A percentile compares a stretch with the other conserved stretches of the same genome.
Evolutionary conservation across 2,888 invertebrate genomes (phyloP).

Genomic region (Hydraecia micacea): DNA sequence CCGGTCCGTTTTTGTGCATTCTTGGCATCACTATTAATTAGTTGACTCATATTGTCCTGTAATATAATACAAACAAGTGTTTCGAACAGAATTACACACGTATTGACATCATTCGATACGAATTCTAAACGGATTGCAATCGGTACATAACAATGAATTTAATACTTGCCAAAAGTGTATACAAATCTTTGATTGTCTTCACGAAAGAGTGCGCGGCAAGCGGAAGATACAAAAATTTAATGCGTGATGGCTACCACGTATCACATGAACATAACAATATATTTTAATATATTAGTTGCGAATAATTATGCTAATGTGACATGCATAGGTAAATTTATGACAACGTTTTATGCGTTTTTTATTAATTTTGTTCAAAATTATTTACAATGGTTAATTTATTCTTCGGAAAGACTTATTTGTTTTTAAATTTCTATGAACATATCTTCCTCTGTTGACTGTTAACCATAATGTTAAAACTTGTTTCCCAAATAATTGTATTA

Average conservation of each 20-base stretch:
- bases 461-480: not conserved
- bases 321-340: slow-evolving; percentile 26
- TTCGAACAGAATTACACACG: slow-evolving; percentile 31
- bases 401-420: not conserved
- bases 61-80: slow-evolving; percentile 27
- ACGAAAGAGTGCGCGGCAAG: slow-evolving; percentile 37
- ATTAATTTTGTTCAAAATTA: not conserved
- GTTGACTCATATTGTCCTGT: slow-evolving; percentile 33
- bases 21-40: not conserved
- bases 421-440: not conserved
- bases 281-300: slow-evolving; percentile 43
- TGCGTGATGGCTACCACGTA: slow-evolving; percentile 61
- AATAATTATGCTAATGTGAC: slow-evolving; percentile 40
- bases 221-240: slow-evolving; percentile 34
- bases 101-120: slow-evolving; percentile 33
- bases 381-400: not conserved
- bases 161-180: slow-evolving; percentile 61
- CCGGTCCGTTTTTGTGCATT: slow-evolving; percentile 42
- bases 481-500: not conserved
- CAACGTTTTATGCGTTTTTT: slow-evolving; percentile 10
- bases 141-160: slow-evolving; percentile 53
- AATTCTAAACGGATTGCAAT: slow-evolving; percentile 42
- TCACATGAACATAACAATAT: slow-evolving; percentile 43
- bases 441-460: not conserved
- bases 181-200: slow-evolving; percentile 65